These are phyloP conservation scores for Aphodius granarius DNA, from an alignment of 2,888 invertebrate species.

Conservation along the genomic window DNA sequence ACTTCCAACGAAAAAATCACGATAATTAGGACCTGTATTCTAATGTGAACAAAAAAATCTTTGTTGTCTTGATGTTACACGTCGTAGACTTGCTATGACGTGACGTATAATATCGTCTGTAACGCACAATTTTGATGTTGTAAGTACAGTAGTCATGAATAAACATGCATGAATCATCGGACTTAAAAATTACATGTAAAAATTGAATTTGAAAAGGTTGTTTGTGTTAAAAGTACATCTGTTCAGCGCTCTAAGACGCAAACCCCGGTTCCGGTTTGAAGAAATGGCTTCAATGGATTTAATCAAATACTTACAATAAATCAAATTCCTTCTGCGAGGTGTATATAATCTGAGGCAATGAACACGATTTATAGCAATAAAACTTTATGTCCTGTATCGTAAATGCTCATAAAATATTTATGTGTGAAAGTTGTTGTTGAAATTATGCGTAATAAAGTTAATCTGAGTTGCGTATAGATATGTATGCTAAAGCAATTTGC, in stretches of 20 bases:
- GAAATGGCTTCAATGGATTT: not conserved
- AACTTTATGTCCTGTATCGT: not conserved
- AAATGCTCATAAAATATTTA: not conserved
- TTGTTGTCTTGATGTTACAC: not conserved
- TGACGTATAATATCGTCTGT: too few species aligned
- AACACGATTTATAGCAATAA: not conserved
- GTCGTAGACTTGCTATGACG: not conserved
- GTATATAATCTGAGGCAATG: not conserved
- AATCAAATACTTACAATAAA: not conserved
- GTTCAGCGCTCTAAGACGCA: not conserved
- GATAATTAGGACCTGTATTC: not conserved
- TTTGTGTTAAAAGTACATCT: too few species aligned
- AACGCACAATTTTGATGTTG: too few species aligned
- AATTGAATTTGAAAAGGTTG: too few species aligned
- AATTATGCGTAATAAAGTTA: not conserved
- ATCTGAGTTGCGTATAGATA: not conserved
- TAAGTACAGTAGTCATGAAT: too few species aligned
- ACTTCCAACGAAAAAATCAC: not conserved
- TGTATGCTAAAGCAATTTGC: not conserved
- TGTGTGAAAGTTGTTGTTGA: not conserved
- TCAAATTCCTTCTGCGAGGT: not conserved
- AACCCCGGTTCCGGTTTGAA: not conserved
- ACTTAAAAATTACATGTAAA: too few species aligned
- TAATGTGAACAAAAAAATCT: not conserved
- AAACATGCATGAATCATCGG: too few species aligned